phyloP scores from a whole-genome alignment of 2,113 vertebrate species.

The Eretmochelys imbricata region DNA sequence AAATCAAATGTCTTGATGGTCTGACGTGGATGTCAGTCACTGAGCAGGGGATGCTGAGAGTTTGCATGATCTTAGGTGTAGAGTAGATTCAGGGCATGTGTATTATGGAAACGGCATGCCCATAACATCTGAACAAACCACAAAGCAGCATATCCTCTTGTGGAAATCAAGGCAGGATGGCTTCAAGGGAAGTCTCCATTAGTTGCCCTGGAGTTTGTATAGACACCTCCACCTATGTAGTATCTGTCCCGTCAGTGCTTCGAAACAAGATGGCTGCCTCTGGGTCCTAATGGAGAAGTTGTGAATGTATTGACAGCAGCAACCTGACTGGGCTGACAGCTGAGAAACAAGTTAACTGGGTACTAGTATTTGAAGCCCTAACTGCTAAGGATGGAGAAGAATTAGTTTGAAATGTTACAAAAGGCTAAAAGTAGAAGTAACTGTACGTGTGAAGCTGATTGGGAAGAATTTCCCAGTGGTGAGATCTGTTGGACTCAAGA shows the following conservation, averaged over 20 bases:
- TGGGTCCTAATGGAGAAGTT: not conserved
- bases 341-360: not conserved
- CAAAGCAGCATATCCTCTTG: not conserved
- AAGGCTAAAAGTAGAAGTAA: not conserved
- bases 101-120: not conserved
- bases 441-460: not conserved
- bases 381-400: not conserved
- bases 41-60: slow-evolving; percentile 31
- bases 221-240: accelerated
- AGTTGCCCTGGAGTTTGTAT: not conserved
- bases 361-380: not conserved
- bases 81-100: not conserved
- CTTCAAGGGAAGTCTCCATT: not conserved
- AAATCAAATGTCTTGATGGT: slow-evolving; percentile 33
- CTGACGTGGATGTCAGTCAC: slow-evolving; percentile 23
- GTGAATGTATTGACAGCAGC: not conserved
- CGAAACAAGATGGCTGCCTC: not conserved
- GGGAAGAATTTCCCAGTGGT: not conserved
- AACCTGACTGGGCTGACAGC: not conserved
- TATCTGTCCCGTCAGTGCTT: not conserved
- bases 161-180: not conserved
- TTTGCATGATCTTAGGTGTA: not conserved
- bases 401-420: not conserved
- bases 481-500: not conserved
- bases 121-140: not conserved